phyloP scores from a whole-genome alignment of 2,797 vertebrate genomes.

The Parauchenoglanis punctatus region DNA sequence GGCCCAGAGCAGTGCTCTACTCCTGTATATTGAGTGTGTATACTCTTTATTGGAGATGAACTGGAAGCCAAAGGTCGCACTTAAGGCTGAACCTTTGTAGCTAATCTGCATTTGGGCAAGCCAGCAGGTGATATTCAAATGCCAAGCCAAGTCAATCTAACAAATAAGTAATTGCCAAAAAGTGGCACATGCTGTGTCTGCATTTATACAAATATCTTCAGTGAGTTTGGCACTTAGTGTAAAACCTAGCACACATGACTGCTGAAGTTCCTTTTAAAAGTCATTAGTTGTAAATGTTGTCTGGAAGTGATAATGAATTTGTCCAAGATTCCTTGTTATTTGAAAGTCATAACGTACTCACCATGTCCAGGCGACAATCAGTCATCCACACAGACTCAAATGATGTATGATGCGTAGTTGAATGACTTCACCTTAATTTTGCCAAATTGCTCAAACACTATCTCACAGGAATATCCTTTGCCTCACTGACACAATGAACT shows the following conservation, averaged over 20 bases:
- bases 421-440: background rate
- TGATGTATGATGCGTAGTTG: slow-evolving; percentile 60
- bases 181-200: background rate
- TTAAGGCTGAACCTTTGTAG: slow-evolving; percentile 10
- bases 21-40: background rate
- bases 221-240: slow-evolving; percentile 21
- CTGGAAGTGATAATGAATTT: slow-evolving; percentile 33
- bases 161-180: slow-evolving; percentile 16
- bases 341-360: slow-evolving; percentile 65
- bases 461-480: background rate
- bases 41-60: slow-evolving; percentile 9
- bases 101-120: slow-evolving; percentile 5
- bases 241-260: slow-evolving; percentile 12
- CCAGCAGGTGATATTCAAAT: background rate
- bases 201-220: background rate
- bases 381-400: slow-evolving; percentile 60
- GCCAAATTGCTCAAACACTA: background rate
- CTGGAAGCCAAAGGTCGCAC: background rate
- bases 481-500: background rate
- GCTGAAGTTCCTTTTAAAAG: background rate
- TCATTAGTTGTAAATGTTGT: slow-evolving; percentile 32
- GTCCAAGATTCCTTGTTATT: slow-evolving; percentile 2
- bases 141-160: slow-evolving; percentile 5
- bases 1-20: background rate
- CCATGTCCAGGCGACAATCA: slow-evolving; percentile 18